These are phyloP conservation scores for Crenichthys baileyi DNA, from an alignment of 2,797 vertebrate genomes.

Conservation along the genomic window DNA sequence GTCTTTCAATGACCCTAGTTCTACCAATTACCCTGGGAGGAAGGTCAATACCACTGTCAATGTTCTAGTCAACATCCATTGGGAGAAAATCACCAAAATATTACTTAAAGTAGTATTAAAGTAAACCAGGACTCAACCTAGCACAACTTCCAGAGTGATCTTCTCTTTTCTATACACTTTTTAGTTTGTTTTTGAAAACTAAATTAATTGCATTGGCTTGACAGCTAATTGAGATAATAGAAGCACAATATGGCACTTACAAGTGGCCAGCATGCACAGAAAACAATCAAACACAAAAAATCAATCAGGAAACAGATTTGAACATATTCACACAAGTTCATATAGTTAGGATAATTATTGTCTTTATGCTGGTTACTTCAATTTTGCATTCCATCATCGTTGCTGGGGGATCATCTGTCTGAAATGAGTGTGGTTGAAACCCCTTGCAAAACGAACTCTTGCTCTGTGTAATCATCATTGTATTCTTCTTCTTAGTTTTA, in stretches of 20 bases:
- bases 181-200: background rate
- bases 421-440: too few relatives aligned
- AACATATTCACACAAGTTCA: background rate
- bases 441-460: too few relatives aligned
- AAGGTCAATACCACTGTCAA: too few relatives aligned
- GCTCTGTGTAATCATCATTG: too few relatives aligned
- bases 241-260: background rate
- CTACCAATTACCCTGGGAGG: background rate
- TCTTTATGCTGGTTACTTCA: too few relatives aligned
- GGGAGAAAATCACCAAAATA: too few relatives aligned
- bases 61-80: too few relatives aligned
- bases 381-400: too few relatives aligned
- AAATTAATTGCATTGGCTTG: background rate
- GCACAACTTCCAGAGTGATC: background rate
- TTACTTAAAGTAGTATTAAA: too few relatives aligned
- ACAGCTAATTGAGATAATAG: background rate
- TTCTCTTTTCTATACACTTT: background rate
- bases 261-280: background rate
- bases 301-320: background rate
- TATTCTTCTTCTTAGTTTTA: too few relatives aligned
- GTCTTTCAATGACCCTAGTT: background rate
- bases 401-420: too few relatives aligned
- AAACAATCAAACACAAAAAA: background rate
- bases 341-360: too few relatives aligned
- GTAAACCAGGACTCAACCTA: background rate